phyloP scores from a whole-genome alignment of 2,797 vertebrate species.

The Zenarchopterus dispar region DNA sequence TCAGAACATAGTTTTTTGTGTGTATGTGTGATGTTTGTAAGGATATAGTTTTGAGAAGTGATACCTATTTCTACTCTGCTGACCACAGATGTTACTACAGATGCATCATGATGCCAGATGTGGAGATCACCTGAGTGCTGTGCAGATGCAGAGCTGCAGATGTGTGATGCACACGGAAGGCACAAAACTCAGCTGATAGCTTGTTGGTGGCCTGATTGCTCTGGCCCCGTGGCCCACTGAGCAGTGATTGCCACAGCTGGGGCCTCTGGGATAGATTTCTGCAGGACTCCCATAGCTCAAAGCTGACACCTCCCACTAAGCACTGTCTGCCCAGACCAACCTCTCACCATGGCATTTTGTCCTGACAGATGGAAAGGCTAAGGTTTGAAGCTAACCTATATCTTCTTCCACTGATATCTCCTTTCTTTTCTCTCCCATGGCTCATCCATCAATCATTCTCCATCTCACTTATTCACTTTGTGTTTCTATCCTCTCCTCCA shows the following conservation, averaged over 20 bases:
- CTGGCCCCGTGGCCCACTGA: slow-evolving; percentile 76
- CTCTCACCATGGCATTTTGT: slow-evolving; percentile 70
- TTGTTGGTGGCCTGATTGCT: slow-evolving; percentile 80
- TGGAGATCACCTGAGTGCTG: slow-evolving; percentile 46
- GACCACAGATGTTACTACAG: slow-evolving; percentile 14
- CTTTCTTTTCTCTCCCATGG: slow-evolving; percentile 63
- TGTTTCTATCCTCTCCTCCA: slow-evolving; percentile 43
- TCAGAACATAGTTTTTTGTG: not conserved
- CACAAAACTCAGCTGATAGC: slow-evolving; percentile 81
- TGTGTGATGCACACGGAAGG: slow-evolving; percentile 57
- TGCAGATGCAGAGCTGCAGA: slow-evolving; percentile 43
- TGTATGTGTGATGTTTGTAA: too few species aligned
- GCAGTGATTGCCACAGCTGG: slow-evolving; percentile 82
- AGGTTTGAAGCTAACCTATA: slow-evolving; percentile 68
- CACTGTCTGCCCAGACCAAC: slow-evolving; percentile 72
- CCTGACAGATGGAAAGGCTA: slow-evolving; percentile 76
- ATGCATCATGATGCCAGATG: slow-evolving; percentile 37
- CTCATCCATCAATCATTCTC: slow-evolving; percentile 73
- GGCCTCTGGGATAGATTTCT: slow-evolving; percentile 77
- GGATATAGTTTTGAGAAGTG: not conserved
- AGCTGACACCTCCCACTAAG: slow-evolving; percentile 75
- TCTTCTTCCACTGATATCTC: slow-evolving; percentile 67
- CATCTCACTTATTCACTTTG: slow-evolving; percentile 52
- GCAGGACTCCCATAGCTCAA: slow-evolving; percentile 73
- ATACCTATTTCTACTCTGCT: slow-evolving; percentile 19